Evolutionary conservation across 2,797 vertebrate genomes (phyloP).

Genomic region (Odontamblyopus rebecca): DNA sequence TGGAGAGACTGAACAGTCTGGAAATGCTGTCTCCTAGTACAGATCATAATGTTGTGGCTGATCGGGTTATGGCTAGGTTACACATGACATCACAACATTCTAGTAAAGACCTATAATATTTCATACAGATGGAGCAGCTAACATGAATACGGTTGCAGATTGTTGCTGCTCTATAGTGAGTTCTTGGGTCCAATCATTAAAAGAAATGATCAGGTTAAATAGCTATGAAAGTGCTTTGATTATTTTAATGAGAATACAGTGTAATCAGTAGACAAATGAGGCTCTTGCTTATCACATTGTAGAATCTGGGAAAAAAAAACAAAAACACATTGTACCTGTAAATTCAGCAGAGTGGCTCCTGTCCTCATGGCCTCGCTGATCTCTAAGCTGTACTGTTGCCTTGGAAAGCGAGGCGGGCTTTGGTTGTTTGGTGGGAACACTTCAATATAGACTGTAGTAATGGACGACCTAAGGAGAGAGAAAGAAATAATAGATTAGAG

Average conservation of each 20-base stretch:
- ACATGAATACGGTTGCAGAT: too few species aligned
- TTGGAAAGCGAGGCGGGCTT: slow-evolving; percentile 91
- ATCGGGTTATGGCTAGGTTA: neutral
- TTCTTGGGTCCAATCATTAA: too few species aligned
- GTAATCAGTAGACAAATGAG: too few species aligned
- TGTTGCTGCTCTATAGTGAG: too few species aligned
- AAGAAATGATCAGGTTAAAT: too few species aligned
- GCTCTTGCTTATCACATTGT: too few species aligned
- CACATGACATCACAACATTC: too few species aligned
- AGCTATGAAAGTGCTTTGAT: too few species aligned
- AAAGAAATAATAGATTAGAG: slow-evolving; percentile 9
- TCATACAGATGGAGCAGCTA: too few species aligned
- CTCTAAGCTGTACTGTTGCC: slow-evolving; percentile 89
- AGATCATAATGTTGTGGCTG: neutral
- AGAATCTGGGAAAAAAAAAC: too few species aligned
- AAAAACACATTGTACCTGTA: slow-evolving; percentile 80
- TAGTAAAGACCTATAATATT: too few species aligned
- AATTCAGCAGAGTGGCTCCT: slow-evolving; percentile 88
- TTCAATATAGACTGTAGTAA: slow-evolving; percentile 97
- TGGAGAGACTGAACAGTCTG: neutral
- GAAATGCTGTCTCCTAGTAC: neutral
- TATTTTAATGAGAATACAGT: too few species aligned
- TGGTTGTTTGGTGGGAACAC: slow-evolving; percentile 98
- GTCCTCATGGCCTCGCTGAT: slow-evolving; percentile 95
- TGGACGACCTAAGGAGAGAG: slow-evolving; percentile 83